Conservation (phyloP, 2,888 invertebrate genomes). For the Sarcophaga caerulescens region DNA sequence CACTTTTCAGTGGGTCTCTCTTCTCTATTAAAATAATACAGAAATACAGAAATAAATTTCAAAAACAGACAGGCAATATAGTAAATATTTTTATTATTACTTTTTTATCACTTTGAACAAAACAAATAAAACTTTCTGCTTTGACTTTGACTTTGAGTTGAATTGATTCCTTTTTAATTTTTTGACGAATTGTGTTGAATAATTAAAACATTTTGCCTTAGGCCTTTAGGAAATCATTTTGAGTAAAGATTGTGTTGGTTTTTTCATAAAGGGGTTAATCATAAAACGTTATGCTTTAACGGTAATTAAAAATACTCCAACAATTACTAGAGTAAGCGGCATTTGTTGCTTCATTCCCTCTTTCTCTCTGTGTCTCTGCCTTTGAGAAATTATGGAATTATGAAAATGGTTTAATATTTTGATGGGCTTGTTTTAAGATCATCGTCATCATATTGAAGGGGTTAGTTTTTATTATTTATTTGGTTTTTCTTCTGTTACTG, state of each 20-base stretch:
- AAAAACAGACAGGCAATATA: constrained; percentile 55
- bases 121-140: constrained; percentile 66
- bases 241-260: constrained; percentile 32
- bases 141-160: constrained; percentile 35
- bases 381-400: constrained; percentile 52
- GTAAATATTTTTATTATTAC: constrained; percentile 47
- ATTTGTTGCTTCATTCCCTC: not conserved
- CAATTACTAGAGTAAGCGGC: constrained; percentile 35
- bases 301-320: constrained; percentile 62
- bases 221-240: constrained; percentile 41
- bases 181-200: constrained; percentile 68
- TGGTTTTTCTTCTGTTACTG: constrained; percentile 24
- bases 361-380: not conserved
- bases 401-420: constrained; percentile 56
- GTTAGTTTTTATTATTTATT: constrained; percentile 47
- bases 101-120: constrained; percentile 62
- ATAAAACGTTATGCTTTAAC: constrained; percentile 62
- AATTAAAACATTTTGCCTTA: constrained; percentile 64
- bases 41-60: constrained; percentile 51
- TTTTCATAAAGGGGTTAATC: constrained; percentile 59
- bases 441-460: constrained; percentile 47
- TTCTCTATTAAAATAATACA: not conserved
- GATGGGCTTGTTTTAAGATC: constrained; percentile 39
- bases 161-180: constrained; percentile 60
- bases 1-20: not conserved